Evolutionary conservation across 2,888 invertebrate species (phyloP).

Genomic region (Anaspis maculata): DNA sequence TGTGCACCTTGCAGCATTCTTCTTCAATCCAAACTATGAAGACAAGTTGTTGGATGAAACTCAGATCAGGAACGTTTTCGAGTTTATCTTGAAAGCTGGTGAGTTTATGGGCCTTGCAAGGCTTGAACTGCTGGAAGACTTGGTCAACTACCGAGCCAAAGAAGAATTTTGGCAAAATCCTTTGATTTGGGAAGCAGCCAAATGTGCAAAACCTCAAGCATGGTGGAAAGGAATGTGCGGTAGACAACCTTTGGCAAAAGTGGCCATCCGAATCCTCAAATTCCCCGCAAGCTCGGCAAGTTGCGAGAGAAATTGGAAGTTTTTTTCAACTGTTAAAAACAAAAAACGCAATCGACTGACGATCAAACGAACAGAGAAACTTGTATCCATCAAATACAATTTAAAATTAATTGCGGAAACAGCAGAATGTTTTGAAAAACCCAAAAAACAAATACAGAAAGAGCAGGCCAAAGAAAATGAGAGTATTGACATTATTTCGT

Average conservation of each 20-base stretch:
- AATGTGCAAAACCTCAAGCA: neutral
- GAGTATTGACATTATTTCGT: too few relatives aligned
- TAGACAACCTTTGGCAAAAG: neutral
- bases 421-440: too few relatives aligned
- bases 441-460: too few relatives aligned
- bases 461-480: too few relatives aligned
- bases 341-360: neutral
- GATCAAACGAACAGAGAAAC: neutral
- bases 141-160: neutral
- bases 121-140: neutral
- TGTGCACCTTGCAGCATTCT: neutral
- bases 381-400: too few relatives aligned
- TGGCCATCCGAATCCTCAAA: neutral
- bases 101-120: neutral
- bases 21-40: neutral
- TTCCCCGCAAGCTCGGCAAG: neutral
- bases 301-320: neutral
- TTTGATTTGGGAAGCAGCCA: neutral
- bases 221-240: neutral
- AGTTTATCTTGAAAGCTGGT: neutral
- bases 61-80: neutral
- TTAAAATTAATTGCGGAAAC: too few relatives aligned
- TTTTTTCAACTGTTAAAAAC: neutral
- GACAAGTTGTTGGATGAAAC: neutral
- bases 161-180: too few relatives aligned